These are phyloP conservation scores for Ceyx cyanopectus DNA, from an alignment of 2,113 vertebrate genomes.

Conservation along the genomic window DNA sequence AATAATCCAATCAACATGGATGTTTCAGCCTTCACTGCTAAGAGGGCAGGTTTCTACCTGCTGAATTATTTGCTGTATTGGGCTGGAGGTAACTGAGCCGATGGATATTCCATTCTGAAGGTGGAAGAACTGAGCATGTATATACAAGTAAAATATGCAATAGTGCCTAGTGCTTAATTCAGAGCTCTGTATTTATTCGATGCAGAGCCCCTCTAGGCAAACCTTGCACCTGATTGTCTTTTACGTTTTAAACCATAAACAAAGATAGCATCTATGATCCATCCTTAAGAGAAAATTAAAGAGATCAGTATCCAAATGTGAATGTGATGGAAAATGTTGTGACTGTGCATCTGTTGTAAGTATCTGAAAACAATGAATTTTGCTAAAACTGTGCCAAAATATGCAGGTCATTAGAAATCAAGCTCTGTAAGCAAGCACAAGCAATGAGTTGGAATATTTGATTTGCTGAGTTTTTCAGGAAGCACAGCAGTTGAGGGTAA, in stretches of 20 bases:
- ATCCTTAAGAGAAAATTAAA: not conserved
- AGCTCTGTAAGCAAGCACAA: not conserved
- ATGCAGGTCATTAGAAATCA: not conserved
- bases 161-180: not conserved
- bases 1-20: not conserved
- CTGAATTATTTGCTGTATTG: not conserved
- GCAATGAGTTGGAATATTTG: not conserved
- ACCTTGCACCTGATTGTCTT: not conserved
- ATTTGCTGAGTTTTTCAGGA: not conserved
- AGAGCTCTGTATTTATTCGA: not conserved
- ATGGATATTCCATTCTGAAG: not conserved
- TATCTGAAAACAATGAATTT: not conserved
- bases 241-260: not conserved
- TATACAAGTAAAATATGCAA: not conserved
- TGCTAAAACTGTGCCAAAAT: not conserved
- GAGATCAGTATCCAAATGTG: not conserved
- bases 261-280: not conserved
- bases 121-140: not conserved
- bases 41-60: not conserved
- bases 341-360: not conserved
- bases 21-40: not conserved
- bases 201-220: not conserved
- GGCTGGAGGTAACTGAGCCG: not conserved
- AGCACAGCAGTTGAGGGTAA: not conserved
- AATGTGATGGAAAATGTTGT: not conserved